Evolutionary conservation across 2,888 invertebrate genomes (phyloP).

Genomic region (Acronicta alni): DNA sequence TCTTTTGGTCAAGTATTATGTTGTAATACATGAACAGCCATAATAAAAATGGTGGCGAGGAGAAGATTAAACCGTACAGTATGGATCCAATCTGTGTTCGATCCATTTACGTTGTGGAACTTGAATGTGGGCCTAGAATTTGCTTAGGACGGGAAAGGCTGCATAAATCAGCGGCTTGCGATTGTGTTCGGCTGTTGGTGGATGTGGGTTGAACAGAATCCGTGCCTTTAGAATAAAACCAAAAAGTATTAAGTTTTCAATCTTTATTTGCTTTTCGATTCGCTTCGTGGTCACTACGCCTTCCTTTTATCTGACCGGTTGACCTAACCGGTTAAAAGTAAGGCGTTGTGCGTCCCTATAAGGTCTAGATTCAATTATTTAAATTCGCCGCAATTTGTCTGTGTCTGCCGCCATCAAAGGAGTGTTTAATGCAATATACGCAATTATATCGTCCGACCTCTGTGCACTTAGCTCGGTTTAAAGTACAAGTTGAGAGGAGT

Average conservation of each 20-base stretch:
- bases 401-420: slow-evolving; percentile 50
- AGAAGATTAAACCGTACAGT: slow-evolving; percentile 9
- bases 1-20: slow-evolving; percentile 14
- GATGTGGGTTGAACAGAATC: slow-evolving; percentile 28
- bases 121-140: slow-evolving; percentile 14
- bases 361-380: slow-evolving; percentile 49
- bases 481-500: slow-evolving; percentile 42
- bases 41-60: slow-evolving; percentile 13
- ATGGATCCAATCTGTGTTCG: slow-evolving; percentile 9
- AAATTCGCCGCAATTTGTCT: slow-evolving; percentile 36
- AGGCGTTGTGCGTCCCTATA: slow-evolving; percentile 24
- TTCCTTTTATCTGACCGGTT: slow-evolving; percentile 35
- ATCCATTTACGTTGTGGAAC: slow-evolving; percentile 5
- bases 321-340: slow-evolving; percentile 21
- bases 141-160: slow-evolving; percentile 14
- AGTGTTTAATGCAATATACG: slow-evolving; percentile 47
- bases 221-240: slow-evolving; percentile 28
- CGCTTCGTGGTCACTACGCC: slow-evolving; percentile 19
- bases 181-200: slow-evolving; percentile 24
- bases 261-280: slow-evolving; percentile 22
- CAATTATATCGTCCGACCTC: slow-evolving; percentile 51
- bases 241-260: slow-evolving; percentile 31
- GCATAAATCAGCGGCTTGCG: slow-evolving; percentile 2
- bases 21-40: slow-evolving; percentile 24
- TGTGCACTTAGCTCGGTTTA: slow-evolving; percentile 45